These are phyloP conservation scores for Haliclona indistincta DNA, from an alignment of 37 sponge, comb jelly and placozoan species.

Conservation along the genomic window DNA sequence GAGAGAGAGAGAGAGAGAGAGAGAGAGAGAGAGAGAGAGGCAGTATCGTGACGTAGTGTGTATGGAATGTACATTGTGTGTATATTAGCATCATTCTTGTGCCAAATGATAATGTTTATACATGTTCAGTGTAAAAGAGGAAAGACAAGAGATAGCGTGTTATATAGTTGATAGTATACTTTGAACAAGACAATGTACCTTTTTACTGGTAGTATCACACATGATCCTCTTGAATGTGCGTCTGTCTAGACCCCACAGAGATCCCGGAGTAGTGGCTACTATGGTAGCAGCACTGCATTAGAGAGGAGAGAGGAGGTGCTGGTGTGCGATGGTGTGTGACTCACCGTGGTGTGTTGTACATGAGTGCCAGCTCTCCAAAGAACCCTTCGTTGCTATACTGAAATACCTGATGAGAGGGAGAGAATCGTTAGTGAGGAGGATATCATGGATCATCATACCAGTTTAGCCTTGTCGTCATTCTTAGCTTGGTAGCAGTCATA, in stretches of 20 bases:
- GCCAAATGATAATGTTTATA: too few species aligned
- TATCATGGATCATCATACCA: constrained; percentile 21
- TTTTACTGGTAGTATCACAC: constrained; percentile 75
- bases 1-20: constrained; percentile 49
- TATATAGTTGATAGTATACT: too few species aligned
- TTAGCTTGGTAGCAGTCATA: constrained; percentile 43
- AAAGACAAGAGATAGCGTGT: too few species aligned
- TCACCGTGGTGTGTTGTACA: constrained; percentile 97
- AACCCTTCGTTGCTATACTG: constrained; percentile 81
- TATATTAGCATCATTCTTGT: background rate
- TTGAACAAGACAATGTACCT: constrained; percentile 59
- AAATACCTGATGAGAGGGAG: constrained; percentile 56
- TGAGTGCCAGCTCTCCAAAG: constrained; percentile 96
- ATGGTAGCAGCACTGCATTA: constrained; percentile 86
- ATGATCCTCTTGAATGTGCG: constrained; percentile 85
- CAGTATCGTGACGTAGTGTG: background rate
- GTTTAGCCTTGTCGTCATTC: constrained; percentile 41
- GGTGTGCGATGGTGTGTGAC: background rate
- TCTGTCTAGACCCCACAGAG: constrained; percentile 92
- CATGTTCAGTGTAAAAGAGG: too few species aligned
- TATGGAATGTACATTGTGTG: background rate
- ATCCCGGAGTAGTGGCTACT: constrained; percentile 67
- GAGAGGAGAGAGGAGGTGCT: background rate
- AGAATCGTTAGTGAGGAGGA: background rate
- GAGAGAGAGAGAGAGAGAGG: constrained; percentile 36